Percentiles rank a stretch among this genome's conserved stretches.
These are phyloP conservation scores for Hemiscyllium ocellatum DNA, from an alignment of 2,113 vertebrate species.

Conservation along the genomic window DNA sequence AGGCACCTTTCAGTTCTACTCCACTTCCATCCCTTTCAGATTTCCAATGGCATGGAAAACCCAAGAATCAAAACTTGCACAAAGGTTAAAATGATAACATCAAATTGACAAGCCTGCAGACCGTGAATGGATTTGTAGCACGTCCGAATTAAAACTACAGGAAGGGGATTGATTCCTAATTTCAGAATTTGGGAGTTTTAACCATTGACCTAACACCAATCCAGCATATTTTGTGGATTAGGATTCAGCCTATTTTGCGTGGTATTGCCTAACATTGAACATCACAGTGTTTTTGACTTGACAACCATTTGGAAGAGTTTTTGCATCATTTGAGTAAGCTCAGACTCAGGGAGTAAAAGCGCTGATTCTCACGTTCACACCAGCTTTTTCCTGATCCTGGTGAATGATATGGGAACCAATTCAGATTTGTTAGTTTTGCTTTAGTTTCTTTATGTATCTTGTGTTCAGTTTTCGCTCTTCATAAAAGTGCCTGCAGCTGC, in stretches of 20 bases:
- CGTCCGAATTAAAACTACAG: not conserved
- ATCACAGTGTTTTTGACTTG: too few relatives aligned
- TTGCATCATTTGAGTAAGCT: not conserved
- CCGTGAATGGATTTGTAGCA: not conserved
- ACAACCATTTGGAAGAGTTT: not conserved
- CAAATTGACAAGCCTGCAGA: not conserved
- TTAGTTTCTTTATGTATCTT: conserved; percentile 47
- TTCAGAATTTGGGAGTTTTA: not conserved
- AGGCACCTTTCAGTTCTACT: too few relatives aligned
- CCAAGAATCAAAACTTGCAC: not conserved
- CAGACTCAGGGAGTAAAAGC: not conserved
- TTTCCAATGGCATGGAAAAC: not conserved
- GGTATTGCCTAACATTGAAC: not conserved
- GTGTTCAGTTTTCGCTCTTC: conserved; percentile 55
- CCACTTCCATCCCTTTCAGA: not conserved
- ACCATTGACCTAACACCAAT: not conserved
- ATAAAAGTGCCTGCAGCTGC: conserved; percentile 54
- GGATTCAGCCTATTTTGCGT: not conserved
- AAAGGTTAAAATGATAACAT: not conserved
- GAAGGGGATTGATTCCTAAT: not conserved
- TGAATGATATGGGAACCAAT: not conserved
- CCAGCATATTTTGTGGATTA: not conserved
- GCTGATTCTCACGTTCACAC: not conserved
- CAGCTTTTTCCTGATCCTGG: not conserved
- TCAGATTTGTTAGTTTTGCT: conserved; percentile 44